phyloP scores from a whole-genome alignment of 2,113 vertebrate species.

The Sylvietta virens region DNA sequence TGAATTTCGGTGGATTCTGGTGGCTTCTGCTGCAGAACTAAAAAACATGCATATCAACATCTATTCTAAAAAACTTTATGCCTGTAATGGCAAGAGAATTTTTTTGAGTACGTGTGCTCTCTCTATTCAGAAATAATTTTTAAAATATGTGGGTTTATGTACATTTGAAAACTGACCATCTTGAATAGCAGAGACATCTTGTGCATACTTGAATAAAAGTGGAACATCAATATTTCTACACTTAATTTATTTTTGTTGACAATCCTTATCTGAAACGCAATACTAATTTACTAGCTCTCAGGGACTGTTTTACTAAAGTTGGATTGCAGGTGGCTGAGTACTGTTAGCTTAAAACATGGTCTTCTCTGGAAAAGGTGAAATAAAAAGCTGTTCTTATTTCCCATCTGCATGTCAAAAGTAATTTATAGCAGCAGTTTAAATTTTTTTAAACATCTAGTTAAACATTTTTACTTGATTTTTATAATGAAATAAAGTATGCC shows the following conservation, averaged over 20 bases:
- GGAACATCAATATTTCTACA: background rate
- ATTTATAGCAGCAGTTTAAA: background rate
- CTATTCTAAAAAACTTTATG: background rate
- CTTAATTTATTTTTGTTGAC: background rate
- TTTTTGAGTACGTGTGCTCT: background rate
- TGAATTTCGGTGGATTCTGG: background rate
- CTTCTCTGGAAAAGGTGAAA: background rate
- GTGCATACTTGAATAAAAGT: background rate
- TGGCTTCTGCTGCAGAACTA: background rate
- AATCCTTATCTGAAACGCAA: background rate
- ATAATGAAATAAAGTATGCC: background rate
- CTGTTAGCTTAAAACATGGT: background rate
- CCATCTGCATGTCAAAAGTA: background rate
- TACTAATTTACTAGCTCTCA: background rate
- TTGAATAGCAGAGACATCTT: background rate
- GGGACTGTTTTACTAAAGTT: background rate
- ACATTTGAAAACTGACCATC: background rate
- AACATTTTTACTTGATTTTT: background rate
- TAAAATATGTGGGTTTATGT: background rate
- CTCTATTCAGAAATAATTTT: background rate
- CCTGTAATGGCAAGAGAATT: background rate
- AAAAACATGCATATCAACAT: rapidly evolving
- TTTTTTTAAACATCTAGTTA: background rate
- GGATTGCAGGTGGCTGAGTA: background rate
- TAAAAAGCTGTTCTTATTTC: background rate